Conservation (phyloP, 2,888 invertebrate genomes). For the Girardia tigrina region DNA sequence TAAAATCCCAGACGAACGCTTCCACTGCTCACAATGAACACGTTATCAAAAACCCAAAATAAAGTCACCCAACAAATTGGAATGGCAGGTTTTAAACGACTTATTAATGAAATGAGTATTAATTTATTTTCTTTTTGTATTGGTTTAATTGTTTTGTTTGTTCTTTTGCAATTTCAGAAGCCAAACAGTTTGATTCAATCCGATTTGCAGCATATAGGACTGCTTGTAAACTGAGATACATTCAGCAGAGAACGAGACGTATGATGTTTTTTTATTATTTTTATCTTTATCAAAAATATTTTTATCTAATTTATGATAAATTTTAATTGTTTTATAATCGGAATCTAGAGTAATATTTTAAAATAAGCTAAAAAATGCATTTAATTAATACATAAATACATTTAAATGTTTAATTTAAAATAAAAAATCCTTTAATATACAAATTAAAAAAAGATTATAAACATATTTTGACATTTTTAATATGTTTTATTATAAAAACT, state of each 20-base stretch:
- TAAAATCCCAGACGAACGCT: no score
- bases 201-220: slow-evolving; percentile 93
- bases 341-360: no score
- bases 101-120: slow-evolving; percentile 17
- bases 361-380: no score
- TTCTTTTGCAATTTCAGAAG: slow-evolving; percentile 26
- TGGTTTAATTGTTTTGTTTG: not conserved
- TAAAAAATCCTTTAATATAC: no score
- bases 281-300: no score
- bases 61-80: slow-evolving; percentile 15
- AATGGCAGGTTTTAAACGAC: slow-evolving; percentile 1
- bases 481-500: no score
- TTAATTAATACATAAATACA: no score
- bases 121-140: not conserved
- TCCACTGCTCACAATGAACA: not conserved
- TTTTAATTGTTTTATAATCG: no score
- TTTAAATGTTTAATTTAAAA: no score
- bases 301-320: no score
- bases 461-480: no score
- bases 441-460: no score
- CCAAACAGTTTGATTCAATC: slow-evolving; percentile 67
- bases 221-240: slow-evolving; percentile 85
- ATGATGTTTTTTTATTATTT: slow-evolving; percentile 52
- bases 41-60: slow-evolving; percentile 12
- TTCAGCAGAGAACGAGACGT: slow-evolving; percentile 93